A percentile compares a stretch with the other conserved stretches of the same genome.
Evolutionary conservation across 64 coral and sea anemone species (phyloP).

Genomic region (Montipora cactus): DNA sequence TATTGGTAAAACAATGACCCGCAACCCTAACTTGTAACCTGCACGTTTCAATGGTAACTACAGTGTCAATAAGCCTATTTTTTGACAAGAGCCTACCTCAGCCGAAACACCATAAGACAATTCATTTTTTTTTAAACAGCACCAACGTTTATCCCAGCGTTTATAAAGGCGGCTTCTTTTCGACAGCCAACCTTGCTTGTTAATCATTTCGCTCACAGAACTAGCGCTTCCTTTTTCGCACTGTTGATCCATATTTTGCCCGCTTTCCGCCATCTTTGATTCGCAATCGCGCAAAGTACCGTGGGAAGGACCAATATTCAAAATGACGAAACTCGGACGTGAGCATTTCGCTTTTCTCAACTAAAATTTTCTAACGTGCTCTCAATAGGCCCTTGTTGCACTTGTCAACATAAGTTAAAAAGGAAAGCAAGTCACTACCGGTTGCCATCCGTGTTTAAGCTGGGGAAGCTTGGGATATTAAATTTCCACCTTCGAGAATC

Average conservation of each 20-base stretch:
- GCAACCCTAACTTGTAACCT: too few species aligned
- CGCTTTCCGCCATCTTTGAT: conserved; percentile 89
- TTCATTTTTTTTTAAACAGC: conserved; percentile 85
- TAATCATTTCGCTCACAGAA: conserved; percentile 64
- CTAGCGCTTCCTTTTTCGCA: conserved; percentile 29
- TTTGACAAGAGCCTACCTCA: conserved; percentile 50
- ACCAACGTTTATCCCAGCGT: conserved; percentile 89
- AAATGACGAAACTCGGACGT: neutral
- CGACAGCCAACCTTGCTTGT: conserved; percentile 80
- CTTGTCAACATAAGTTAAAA: too few species aligned
- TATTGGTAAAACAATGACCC: too few species aligned
- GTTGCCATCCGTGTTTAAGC: too few species aligned
- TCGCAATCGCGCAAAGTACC: neutral
- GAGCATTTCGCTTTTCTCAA: too few species aligned
- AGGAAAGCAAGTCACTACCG: too few species aligned
- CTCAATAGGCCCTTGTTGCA: too few species aligned
- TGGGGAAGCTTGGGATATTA: too few species aligned
- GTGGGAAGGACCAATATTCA: neutral
- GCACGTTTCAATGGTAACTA: too few species aligned
- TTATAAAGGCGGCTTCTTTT: conserved; percentile 90
- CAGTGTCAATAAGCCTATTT: too few species aligned
- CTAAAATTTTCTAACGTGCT: too few species aligned
- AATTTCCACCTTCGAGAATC: too few species aligned
- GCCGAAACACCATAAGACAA: conserved; percentile 80
- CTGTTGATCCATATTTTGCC: conserved; percentile 10